A percentile compares a stretch with the other conserved stretches of the same genome.
These are phyloP conservation scores for Gnathonemus longibarbis DNA, from an alignment of 2,113 vertebrate genomes.

Conservation along the genomic window DNA sequence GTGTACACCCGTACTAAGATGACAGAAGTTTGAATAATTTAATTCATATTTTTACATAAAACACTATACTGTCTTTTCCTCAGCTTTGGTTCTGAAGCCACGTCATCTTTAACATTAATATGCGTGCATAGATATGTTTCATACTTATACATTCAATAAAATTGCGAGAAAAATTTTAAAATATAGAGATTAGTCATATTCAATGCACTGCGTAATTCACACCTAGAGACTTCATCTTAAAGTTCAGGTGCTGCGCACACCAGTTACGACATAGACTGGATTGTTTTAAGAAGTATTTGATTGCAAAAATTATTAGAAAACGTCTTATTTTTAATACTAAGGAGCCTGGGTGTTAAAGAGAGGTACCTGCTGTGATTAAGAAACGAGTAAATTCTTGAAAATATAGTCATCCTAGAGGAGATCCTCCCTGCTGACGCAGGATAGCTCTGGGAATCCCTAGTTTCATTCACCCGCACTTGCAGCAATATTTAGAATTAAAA, in stretches of 20 bases:
- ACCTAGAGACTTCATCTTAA: neutral
- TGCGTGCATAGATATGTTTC: neutral
- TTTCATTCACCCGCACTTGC: constrained; percentile 1
- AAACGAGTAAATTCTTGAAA: neutral
- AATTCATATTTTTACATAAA: neutral
- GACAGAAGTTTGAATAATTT: neutral
- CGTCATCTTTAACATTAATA: neutral
- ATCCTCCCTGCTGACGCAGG: neutral
- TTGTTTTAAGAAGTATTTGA: neutral
- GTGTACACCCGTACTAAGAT: neutral
- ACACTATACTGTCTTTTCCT: neutral
- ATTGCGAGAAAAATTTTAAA: neutral
- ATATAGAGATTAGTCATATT: neutral
- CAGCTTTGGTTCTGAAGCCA: neutral
- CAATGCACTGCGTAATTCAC: neutral
- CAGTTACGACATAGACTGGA: neutral
- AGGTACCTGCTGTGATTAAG: neutral
- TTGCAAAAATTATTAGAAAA: neutral
- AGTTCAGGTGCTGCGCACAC: neutral
- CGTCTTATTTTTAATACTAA: neutral
- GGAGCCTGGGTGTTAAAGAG: neutral
- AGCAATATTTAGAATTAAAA: neutral
- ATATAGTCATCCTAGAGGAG: neutral
- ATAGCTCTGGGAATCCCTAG: neutral
- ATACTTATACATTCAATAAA: neutral